Evolutionary conservation across 2,113 vertebrate genomes (phyloP).

Genomic region (Grantiella picta): DNA sequence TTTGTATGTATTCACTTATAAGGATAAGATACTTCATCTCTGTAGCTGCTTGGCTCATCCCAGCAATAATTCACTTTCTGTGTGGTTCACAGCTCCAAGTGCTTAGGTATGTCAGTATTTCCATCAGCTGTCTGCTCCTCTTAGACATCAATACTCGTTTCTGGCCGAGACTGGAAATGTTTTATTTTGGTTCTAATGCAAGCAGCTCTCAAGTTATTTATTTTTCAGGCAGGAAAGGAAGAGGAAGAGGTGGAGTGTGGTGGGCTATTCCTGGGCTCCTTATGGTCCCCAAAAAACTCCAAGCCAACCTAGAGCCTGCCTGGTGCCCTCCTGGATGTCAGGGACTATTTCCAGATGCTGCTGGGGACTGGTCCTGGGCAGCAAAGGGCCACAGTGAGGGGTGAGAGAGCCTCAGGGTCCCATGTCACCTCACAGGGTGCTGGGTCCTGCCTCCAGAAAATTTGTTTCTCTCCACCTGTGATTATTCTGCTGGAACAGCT

Average conservation of each 20-base stretch:
- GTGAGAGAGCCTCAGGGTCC: neutral
- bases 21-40: conserved; percentile 45
- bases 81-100: neutral
- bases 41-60: conserved; percentile 10
- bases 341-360: neutral
- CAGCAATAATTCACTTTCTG: conserved; percentile 33
- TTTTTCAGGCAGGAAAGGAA: neutral
- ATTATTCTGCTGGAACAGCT: neutral
- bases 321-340: neutral
- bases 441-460: neutral
- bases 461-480: neutral
- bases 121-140: conserved; percentile 42
- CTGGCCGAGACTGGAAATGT: conserved; percentile 18
- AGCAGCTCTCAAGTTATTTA: neutral
- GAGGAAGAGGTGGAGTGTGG: neutral
- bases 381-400: neutral
- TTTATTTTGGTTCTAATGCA: neutral
- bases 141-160: conserved; percentile 22
- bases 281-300: neutral
- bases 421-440: fast-evolving
- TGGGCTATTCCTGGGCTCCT: neutral
- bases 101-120: conserved; percentile 34
- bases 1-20: conserved; percentile 40
- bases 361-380: fast-evolving
- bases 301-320: neutral